A percentile compares a stretch with the other conserved stretches of the same genome.
These are phyloP conservation scores for Anisognathus igniventris DNA, from an alignment of 2,797 vertebrate genomes.

Conservation along the genomic window DNA sequence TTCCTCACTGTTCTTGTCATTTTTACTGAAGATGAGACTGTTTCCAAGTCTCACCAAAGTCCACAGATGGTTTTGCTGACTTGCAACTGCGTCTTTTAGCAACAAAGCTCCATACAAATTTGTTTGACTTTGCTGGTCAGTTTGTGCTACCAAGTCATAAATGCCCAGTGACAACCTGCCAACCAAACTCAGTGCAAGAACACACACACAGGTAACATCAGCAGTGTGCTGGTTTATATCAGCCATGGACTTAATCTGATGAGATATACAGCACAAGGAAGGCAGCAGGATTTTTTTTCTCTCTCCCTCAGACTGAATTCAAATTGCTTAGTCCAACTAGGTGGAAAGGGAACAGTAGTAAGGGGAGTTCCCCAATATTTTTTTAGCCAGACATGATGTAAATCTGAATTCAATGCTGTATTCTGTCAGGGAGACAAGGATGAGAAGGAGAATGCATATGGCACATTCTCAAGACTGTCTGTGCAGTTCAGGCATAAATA, in stretches of 20 bases:
- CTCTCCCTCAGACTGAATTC: not conserved
- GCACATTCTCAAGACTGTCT: not conserved
- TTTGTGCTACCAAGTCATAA: not conserved
- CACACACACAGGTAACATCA: not conserved
- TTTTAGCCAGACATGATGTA: not conserved
- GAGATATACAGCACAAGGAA: not conserved
- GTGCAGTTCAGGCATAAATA: not conserved
- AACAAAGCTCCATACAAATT: not conserved
- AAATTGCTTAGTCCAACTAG: not conserved
- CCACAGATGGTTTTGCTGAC: not conserved
- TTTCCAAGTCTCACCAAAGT: not conserved
- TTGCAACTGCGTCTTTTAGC: not conserved
- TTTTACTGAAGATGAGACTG: not conserved
- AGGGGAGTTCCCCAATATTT: not conserved
- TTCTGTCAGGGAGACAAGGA: not conserved
- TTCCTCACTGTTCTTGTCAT: not conserved
- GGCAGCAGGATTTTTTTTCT: not conserved
- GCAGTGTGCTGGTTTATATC: not conserved
- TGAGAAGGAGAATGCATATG: not conserved
- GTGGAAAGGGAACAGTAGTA: fast-evolving
- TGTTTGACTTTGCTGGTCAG: not conserved
- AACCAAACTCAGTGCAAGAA: not conserved
- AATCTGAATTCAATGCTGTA: not conserved
- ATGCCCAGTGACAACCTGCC: not conserved
- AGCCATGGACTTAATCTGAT: not conserved